A percentile compares a stretch with the other conserved stretches of the same genome.
Conservation (phyloP, 92 coral and sea anemone species). For the Epizoanthus rinbou region DNA sequence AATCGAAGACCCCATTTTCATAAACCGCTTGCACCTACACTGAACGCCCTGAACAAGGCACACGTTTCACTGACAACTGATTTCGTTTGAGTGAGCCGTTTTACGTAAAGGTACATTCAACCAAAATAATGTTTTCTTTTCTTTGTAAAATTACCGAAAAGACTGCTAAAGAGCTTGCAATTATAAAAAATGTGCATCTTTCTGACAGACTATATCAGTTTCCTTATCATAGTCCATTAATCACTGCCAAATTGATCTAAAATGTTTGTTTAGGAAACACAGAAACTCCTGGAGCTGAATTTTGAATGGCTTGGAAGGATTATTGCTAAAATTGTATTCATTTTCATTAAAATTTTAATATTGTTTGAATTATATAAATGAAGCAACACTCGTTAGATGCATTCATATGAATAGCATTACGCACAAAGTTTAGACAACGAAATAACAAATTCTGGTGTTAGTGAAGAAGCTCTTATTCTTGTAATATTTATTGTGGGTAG, state of each 20-base stretch:
- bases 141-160: conserved; percentile 15
- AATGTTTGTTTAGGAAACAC: conserved; percentile 64
- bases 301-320: conserved; percentile 15
- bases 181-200: conserved; percentile 12
- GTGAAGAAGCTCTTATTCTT: neutral
- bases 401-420: neutral
- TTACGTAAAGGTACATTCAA: neutral
- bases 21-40: too few species aligned
- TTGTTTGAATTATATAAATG: conserved; percentile 20
- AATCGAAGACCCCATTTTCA: too few species aligned
- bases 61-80: too few species aligned
- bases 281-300: conserved; percentile 31
- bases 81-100: too few species aligned
- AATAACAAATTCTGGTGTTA: neutral
- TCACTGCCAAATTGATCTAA: conserved; percentile 51
- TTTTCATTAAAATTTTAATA: conserved; percentile 32
- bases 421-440: neutral
- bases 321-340: conserved; percentile 21
- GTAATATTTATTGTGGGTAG: neutral
- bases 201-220: conserved; percentile 21
- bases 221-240: conserved; percentile 42
- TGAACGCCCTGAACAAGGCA: too few species aligned
- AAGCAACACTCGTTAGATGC: neutral
- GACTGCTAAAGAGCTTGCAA: conserved; percentile 15
- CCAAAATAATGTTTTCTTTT: neutral